Evolutionary conservation across 2,888 invertebrate genomes (phyloP).

Genomic region (Geophilus truncorum): DNA sequence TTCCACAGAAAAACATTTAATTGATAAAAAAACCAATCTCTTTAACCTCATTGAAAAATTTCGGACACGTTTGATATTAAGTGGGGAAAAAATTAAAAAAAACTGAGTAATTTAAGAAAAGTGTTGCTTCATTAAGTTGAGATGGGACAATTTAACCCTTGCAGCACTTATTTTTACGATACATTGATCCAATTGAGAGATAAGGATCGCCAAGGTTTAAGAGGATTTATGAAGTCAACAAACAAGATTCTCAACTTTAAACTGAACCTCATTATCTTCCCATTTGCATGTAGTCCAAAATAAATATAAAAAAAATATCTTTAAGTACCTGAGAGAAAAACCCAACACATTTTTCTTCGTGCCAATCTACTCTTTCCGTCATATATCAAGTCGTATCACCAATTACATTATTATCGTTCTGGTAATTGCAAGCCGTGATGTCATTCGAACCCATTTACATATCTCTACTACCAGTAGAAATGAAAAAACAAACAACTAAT

Average conservation of each 20-base stretch:
- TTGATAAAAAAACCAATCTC: neutral
- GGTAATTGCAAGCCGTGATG: neutral
- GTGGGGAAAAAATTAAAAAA: neutral
- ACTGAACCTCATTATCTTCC: neutral
- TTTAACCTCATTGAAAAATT: neutral
- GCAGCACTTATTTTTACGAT: neutral
- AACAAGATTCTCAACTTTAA: conserved; percentile 18
- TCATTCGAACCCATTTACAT: neutral
- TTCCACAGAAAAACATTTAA: neutral
- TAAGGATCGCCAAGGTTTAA: neutral
- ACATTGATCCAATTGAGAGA: neutral
- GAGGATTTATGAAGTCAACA: neutral
- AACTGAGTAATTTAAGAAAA: neutral
- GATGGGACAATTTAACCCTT: neutral
- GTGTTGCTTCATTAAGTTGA: neutral
- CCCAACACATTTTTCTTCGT: neutral
- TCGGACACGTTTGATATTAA: neutral
- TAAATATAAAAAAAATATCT: neutral
- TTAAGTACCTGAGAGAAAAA: neutral
- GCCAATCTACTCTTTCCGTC: neutral
- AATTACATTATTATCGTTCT: neutral
- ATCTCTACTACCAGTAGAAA: neutral
- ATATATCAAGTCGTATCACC: neutral
- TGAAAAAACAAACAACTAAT: neutral
- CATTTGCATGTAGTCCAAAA: neutral